Conservation (phyloP, 2,888 invertebrate genomes). For the Girardia tigrina region DNA sequence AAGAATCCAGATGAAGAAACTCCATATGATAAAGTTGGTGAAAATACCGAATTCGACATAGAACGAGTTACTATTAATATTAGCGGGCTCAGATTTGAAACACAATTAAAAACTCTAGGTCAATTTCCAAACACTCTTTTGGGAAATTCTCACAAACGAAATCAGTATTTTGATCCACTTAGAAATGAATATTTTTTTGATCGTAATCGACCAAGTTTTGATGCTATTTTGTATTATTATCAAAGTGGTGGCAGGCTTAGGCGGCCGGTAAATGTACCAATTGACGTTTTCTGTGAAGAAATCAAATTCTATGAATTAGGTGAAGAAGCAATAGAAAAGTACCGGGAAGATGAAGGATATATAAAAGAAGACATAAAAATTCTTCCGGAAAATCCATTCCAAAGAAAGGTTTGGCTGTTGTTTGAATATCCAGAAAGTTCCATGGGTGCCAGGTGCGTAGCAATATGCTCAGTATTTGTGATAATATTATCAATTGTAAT, state of each 20-base stretch:
- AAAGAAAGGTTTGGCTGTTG: slow-evolving; percentile 91
- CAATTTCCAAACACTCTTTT: slow-evolving; percentile 96
- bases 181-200: slow-evolving; percentile 99
- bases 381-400: slow-evolving; percentile 86
- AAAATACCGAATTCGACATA: slow-evolving; percentile 61
- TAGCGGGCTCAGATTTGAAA: slow-evolving; percentile 93
- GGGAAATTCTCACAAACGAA: slow-evolving; percentile 64
- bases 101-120: slow-evolving; percentile 87
- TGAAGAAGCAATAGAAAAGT: slow-evolving; percentile 61
- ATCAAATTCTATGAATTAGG: slow-evolving; percentile 98
- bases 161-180: slow-evolving; percentile 91
- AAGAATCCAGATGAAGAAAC: not conserved
- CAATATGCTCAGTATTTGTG: slow-evolving; percentile 95
- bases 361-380: slow-evolving; percentile 97
- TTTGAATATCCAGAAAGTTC: slow-evolving; percentile 99
- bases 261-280: slow-evolving; percentile 90
- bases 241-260: slow-evolving; percentile 77
- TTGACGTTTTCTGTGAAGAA: slow-evolving; percentile 95
- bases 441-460: slow-evolving; percentile 90
- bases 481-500: slow-evolving; percentile 96
- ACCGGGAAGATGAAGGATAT: slow-evolving; percentile 82
- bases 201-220: slow-evolving; percentile 94
- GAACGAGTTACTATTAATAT: slow-evolving; percentile 51
- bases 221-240: slow-evolving; percentile 97
- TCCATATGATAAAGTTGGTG: slow-evolving; percentile 11